These are phyloP conservation scores for Zaprionus obscuricornis DNA, from an alignment of 2,888 invertebrate genomes.

Conservation along the genomic window DNA sequence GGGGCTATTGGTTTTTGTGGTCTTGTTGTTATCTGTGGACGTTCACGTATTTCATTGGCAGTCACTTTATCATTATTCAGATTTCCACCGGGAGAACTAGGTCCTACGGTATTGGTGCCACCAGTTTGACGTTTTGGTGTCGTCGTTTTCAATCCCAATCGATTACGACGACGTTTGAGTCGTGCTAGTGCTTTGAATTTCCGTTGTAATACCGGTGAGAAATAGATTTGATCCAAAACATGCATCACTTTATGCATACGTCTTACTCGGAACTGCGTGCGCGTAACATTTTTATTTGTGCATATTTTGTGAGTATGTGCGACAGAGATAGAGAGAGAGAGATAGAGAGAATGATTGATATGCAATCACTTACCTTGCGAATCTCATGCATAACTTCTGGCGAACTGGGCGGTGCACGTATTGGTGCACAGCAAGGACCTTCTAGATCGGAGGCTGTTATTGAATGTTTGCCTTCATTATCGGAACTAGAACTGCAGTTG, in stretches of 20 bases:
- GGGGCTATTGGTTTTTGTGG: not conserved
- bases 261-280: constrained; percentile 68
- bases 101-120: constrained; percentile 10
- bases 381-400: constrained; percentile 85
- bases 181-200: constrained; percentile 61
- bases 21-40: constrained; percentile 1
- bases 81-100: constrained; percentile 1
- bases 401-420: constrained; percentile 88
- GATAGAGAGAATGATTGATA: not conserved
- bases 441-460: constrained; percentile 80
- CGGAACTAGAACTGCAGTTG: constrained; percentile 89
- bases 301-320: not conserved
- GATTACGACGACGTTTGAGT: constrained; percentile 54
- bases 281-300: not conserved
- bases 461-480: constrained; percentile 85
- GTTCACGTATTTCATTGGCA: not conserved
- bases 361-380: constrained; percentile 70
- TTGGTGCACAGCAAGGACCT: constrained; percentile 83
- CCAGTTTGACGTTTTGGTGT: constrained; percentile 31
- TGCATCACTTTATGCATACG: constrained; percentile 79
- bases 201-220: constrained; percentile 73
- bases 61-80: not conserved
- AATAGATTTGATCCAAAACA: constrained; percentile 79
- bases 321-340: not conserved
- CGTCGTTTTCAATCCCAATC: constrained; percentile 29